Conservation (phyloP, 2,888 invertebrate genomes). For the Acanthosepion lycidas region DNA sequence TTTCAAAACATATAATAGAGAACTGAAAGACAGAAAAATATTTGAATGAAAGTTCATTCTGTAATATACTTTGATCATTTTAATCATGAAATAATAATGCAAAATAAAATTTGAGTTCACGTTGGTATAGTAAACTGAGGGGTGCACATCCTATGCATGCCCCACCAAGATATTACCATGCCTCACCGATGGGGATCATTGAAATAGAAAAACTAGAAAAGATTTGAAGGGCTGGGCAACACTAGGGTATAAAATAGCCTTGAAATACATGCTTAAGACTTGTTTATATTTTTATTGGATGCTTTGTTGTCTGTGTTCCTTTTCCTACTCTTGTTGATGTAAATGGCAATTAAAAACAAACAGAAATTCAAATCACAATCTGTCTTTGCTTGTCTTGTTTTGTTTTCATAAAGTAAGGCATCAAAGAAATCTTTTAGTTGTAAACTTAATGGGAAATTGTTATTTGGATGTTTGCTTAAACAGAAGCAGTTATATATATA, state of each 20-base stretch:
- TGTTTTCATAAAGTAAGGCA: slow-evolving; percentile 6
- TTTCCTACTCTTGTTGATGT: no score
- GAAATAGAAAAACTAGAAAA: no score
- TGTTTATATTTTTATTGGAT: neutral
- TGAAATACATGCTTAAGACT: neutral
- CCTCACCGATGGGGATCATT: no score
- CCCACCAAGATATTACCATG: no score
- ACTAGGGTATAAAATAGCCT: neutral
- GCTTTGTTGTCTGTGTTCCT: neutral
- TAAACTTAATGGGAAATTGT: neutral
- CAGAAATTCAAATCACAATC: neutral
- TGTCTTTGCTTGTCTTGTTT: neutral
- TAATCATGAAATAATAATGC: no score
- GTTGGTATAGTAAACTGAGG: no score
- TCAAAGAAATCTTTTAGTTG: slow-evolving; percentile 42
- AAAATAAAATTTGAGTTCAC: no score
- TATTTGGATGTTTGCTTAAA: neutral
- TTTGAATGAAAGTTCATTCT: no score
- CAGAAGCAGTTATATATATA: neutral
- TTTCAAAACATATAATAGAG: no score
- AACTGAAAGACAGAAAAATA: no score
- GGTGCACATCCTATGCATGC: no score
- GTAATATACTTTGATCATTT: no score
- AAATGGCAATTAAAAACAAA: neutral
- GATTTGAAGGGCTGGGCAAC: neutral